Conservation (phyloP, 2,888 invertebrate genomes). For the Brassicogethes aeneus region DNA sequence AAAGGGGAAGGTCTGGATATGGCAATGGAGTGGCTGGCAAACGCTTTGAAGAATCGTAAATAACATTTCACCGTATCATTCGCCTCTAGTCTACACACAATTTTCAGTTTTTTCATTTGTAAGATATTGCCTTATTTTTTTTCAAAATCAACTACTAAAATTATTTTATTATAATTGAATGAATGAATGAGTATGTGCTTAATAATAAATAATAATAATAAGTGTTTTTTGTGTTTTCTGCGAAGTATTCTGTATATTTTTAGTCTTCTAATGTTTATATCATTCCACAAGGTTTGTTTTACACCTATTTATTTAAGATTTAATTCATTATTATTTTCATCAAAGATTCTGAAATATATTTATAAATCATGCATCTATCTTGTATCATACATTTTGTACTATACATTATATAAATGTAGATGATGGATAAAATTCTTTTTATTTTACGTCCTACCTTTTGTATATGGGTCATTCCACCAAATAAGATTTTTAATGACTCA, state of each 20-base stretch:
- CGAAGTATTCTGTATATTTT: neutral
- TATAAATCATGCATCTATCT: neutral
- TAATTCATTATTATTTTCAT: neutral
- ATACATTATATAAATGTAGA: constrained; percentile 17
- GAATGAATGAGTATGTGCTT: no score
- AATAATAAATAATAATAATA: neutral
- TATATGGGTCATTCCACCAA: no score
- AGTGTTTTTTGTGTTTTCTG: neutral
- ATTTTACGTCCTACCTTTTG: no score
- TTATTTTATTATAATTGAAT: no score
- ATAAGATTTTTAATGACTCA: no score
- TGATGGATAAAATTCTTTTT: constrained; percentile 1
- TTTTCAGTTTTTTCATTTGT: neutral
- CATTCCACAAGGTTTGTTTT: neutral
- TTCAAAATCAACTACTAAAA: no score
- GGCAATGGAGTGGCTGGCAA: constrained; percentile 98
- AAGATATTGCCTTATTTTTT: neutral
- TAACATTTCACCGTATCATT: constrained; percentile 42
- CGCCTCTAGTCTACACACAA: constrained; percentile 21
- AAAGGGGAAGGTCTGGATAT: constrained; percentile 97
- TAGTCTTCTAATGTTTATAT: neutral
- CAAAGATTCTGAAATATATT: neutral
- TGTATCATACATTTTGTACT: constrained; percentile 16
- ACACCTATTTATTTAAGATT: neutral
- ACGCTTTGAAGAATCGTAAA: constrained; percentile 82